Evolutionary conservation across 2,888 invertebrate genomes (phyloP).

Genomic region (Macaria liturata): DNA sequence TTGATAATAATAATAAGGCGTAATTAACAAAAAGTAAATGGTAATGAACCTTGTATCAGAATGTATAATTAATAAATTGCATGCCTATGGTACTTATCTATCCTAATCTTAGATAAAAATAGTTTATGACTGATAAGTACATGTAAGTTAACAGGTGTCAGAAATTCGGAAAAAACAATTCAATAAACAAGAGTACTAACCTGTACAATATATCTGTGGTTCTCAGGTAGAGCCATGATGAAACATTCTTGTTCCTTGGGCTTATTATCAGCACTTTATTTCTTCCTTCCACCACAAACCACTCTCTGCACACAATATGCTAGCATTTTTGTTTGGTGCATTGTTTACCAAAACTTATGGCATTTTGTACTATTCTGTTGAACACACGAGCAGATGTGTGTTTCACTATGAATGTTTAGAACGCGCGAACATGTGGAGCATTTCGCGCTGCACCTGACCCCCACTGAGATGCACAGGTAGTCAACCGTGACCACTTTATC

Average conservation of each 20-base stretch:
- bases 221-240: slow-evolving; percentile 84
- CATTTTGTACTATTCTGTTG: slow-evolving; percentile 9
- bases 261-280: slow-evolving; percentile 49
- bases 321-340: slow-evolving; percentile 28
- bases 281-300: slow-evolving; percentile 47
- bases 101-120: too few species aligned
- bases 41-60: too few species aligned
- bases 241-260: slow-evolving; percentile 65
- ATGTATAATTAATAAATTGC: too few species aligned
- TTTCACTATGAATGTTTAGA: slow-evolving; percentile 18
- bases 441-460: slow-evolving; percentile 60
- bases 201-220: slow-evolving; percentile 89
- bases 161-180: too few species aligned
- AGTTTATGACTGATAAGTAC: too few species aligned
- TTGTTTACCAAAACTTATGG: slow-evolving; percentile 17
- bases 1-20: too few species aligned
- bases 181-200: slow-evolving; percentile 67
- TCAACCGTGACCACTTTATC: slow-evolving; percentile 69
- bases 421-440: slow-evolving; percentile 35
- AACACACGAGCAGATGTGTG: slow-evolving; percentile 1
- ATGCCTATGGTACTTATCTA: too few species aligned
- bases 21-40: too few species aligned
- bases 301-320: slow-evolving; percentile 36
- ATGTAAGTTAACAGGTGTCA: too few species aligned
- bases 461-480: slow-evolving; percentile 64